These are phyloP conservation scores for Charaxes varanes DNA, from an alignment of 1,140 invertebrate species.

Conservation along the genomic window DNA sequence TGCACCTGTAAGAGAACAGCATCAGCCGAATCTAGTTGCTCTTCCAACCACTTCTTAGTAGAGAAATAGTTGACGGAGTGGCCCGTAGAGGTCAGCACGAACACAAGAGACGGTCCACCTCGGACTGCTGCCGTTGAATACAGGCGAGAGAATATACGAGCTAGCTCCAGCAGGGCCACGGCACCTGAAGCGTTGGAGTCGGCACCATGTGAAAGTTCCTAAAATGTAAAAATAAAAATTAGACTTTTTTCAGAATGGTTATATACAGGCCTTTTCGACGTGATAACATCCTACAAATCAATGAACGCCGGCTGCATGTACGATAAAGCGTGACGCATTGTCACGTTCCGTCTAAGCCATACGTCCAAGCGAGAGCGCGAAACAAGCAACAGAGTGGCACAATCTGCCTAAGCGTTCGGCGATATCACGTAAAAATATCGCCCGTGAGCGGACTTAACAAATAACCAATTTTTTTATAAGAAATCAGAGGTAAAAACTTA, in stretches of 20 bases:
- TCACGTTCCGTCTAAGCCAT: too few species aligned
- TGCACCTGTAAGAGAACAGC: constrained; percentile 83
- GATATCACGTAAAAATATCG: too few species aligned
- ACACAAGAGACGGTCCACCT: constrained; percentile 91
- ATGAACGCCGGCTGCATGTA: too few species aligned
- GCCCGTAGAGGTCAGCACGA: constrained; percentile 92
- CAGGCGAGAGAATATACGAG: constrained; percentile 92
- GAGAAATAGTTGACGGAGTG: constrained; percentile 95
- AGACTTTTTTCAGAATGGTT: constrained; percentile 9
- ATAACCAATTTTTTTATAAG: too few species aligned
- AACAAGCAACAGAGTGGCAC: too few species aligned
- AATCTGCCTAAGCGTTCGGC: too few species aligned
- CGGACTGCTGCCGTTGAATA: constrained; percentile 88
- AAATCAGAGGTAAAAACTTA: too few species aligned
- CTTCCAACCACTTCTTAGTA: constrained; percentile 97
- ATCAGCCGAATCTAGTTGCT: constrained; percentile 87
- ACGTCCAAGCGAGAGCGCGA: too few species aligned
- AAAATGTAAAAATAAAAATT: constrained; percentile 23
- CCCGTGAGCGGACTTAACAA: too few species aligned
- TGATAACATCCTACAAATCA: too few species aligned
- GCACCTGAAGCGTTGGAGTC: constrained; percentile 97
- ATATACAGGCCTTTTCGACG: too few species aligned
- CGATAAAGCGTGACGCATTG: too few species aligned
- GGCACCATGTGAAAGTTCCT: constrained; percentile 87
- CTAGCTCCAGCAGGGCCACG: constrained; percentile 90